These are phyloP conservation scores for Morpho achilles DNA, from an alignment of 2,888 invertebrate species.

Conservation along the genomic window DNA sequence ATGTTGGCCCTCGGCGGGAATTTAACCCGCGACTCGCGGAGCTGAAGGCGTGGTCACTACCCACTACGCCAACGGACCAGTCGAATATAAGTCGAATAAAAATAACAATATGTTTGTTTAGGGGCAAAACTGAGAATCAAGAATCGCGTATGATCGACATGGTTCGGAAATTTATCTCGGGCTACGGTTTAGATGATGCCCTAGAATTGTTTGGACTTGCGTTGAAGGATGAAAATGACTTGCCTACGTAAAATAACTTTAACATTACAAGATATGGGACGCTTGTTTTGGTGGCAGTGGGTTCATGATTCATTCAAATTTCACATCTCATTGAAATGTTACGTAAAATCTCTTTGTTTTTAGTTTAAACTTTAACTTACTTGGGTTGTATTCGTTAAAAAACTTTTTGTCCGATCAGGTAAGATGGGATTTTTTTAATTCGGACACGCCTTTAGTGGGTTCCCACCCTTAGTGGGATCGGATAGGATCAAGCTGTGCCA, in stretches of 20 bases:
- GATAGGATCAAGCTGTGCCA: no score
- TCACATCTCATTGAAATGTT: slow-evolving; percentile 7
- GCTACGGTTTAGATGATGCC: slow-evolving; percentile 57
- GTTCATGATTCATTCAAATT: slow-evolving; percentile 14
- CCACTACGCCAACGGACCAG: no score
- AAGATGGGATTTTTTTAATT: no score
- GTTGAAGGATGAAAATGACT: slow-evolving; percentile 45
- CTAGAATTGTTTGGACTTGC: slow-evolving; percentile 57
- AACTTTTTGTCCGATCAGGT: no score
- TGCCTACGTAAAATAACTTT: slow-evolving; percentile 53
- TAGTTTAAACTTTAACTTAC: no score
- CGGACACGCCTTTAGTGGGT: no score
- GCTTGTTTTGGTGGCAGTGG: slow-evolving; percentile 20
- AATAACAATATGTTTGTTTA: slow-evolving; percentile 48
- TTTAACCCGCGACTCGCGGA: no score
- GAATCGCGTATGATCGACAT: slow-evolving; percentile 50
- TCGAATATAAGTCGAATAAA: no score
- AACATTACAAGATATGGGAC: slow-evolving; percentile 6
- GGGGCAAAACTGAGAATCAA: slow-evolving; percentile 52
- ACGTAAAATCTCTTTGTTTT: background rate
- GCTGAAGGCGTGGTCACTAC: no score
- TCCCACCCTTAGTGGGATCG: no score
- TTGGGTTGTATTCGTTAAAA: no score
- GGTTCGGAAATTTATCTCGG: slow-evolving; percentile 68
- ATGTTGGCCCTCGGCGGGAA: no score